Evolutionary conservation across 2,113 vertebrate species (phyloP), one percentile per base, ranked within the genome.

Genomic region (Hiodon alosoides): DNA sequence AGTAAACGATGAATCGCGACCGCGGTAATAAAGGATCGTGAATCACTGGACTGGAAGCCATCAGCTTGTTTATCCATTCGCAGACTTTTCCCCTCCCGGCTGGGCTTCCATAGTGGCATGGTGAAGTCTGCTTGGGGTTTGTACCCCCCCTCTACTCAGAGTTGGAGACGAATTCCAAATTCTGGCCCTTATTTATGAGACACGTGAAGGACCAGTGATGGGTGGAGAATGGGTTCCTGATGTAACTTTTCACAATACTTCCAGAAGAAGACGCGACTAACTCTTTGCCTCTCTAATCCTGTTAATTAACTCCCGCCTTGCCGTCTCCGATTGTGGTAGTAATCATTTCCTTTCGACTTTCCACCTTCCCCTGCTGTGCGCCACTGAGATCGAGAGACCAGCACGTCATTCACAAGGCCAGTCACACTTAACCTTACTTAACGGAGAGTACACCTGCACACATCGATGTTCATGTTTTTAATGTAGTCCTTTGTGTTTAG

Each of bases 271-370:
- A 31, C 31, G 31, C 31, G 31, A 31, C 31, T 31, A 31, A 31
- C 31, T 31, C 31, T 31, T 31, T 31, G 31, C 31, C 31, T 31
- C 31, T 31, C 31, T 31, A 31, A 31, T 31, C 31, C 31, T 31
- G 31, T 31, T 31, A 31, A 31, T 31, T 31, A 31, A 31, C 31
- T 57, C 11, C 55, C 10, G 46, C 57, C 50, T 50, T 64, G 60
- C 52, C 72, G 48, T 52, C 7, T 55, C 16, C 64, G 31, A 62
- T 62, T 77, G 79, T 78, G 82, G 81, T 79, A 88, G 87, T 88
- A 88, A 87, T 89, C 74, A 85, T 87, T 88, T 86, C 81, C 83
- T 85, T 81, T 86, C 86, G 85, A 82, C 81, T 81, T 83, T 80
- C 78, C 82, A 80, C 80, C 80, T 84, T 87, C 79, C 78, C 80